Conservation (phyloP, 2,888 invertebrate species). For the Scaptomyza reducta region DNA sequence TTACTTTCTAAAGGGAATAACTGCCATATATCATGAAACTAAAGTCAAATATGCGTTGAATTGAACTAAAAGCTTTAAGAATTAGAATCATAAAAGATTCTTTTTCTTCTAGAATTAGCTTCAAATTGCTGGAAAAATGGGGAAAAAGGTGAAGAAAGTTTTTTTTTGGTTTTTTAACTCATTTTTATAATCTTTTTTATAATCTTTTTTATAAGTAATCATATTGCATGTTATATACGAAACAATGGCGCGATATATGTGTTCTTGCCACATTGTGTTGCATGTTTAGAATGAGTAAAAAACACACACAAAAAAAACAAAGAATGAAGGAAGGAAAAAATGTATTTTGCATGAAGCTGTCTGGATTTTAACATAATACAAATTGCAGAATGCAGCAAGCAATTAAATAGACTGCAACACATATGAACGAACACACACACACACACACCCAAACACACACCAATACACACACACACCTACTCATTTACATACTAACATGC, state of each 20-base stretch:
- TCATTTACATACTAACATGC: slow-evolving; percentile 36
- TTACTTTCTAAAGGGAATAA: too few relatives aligned
- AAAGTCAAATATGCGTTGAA: too few relatives aligned
- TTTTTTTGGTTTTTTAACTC: too few relatives aligned
- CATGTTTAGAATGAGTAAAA: slow-evolving; percentile 51
- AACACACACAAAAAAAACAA: not conserved
- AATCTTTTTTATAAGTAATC: too few relatives aligned
- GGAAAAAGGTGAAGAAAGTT: too few relatives aligned
- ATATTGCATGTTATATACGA: too few relatives aligned
- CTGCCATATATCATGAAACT: too few relatives aligned
- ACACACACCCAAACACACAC: not conserved
- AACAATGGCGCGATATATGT: not conserved
- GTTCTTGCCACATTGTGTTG: slow-evolving; percentile 34
- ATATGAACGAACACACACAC: not conserved
- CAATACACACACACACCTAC: not conserved
- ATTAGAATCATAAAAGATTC: too few relatives aligned
- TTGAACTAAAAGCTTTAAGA: too few relatives aligned
- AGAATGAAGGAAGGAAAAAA: slow-evolving; percentile 20
- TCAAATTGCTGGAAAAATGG: too few relatives aligned
- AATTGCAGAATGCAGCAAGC: slow-evolving; percentile 28
- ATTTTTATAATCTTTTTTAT: too few relatives aligned
- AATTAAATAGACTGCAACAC: slow-evolving; percentile 42
- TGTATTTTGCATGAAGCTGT: slow-evolving; percentile 27
- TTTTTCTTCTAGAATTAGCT: too few relatives aligned
- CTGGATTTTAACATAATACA: slow-evolving; percentile 11